A percentile compares a stretch with the other conserved stretches of the same genome.
These are phyloP conservation scores for Tychaedon coryphoeus DNA, from an alignment of 2,113 vertebrate genomes.

Conservation along the genomic window DNA sequence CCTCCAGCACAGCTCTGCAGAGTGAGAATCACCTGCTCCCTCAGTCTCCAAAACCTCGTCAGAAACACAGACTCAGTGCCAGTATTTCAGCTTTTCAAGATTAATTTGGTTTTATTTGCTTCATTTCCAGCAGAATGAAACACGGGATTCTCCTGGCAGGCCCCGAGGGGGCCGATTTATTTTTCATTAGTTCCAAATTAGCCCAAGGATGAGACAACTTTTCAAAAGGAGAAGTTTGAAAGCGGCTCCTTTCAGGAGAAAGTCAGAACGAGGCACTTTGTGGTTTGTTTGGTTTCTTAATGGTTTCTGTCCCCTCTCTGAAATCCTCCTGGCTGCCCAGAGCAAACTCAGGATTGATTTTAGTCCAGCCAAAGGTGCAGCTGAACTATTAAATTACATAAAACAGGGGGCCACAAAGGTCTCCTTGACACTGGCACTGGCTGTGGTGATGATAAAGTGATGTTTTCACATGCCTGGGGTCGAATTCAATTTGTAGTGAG, in stretches of 20 bases:
- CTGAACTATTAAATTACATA: background rate
- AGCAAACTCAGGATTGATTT: fast-evolving
- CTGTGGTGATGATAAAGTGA: background rate
- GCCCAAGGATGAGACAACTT: background rate
- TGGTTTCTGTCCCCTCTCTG: conserved; percentile 21
- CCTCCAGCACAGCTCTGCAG: background rate
- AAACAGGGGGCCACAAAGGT: background rate
- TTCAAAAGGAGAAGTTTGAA: conserved; percentile 1
- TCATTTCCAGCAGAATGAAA: conserved; percentile 35
- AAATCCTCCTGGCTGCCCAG: background rate
- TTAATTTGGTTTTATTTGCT: conserved; percentile 16
- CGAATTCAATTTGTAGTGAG: background rate
- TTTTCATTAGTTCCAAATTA: background rate
- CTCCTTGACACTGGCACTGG: background rate
- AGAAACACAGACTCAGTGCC: fast-evolving
- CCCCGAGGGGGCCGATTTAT: background rate
- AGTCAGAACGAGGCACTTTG: background rate
- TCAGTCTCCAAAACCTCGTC: fast-evolving
- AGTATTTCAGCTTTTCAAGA: background rate
- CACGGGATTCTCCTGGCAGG: background rate
- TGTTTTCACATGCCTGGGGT: background rate
- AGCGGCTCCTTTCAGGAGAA: background rate
- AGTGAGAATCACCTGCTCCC: background rate
- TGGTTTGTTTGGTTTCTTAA: conserved; percentile 48
- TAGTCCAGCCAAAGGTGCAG: background rate